phyloP scores from a whole-genome alignment of 2,113 vertebrate species.

The Phyllopteryx taeniolatus region DNA sequence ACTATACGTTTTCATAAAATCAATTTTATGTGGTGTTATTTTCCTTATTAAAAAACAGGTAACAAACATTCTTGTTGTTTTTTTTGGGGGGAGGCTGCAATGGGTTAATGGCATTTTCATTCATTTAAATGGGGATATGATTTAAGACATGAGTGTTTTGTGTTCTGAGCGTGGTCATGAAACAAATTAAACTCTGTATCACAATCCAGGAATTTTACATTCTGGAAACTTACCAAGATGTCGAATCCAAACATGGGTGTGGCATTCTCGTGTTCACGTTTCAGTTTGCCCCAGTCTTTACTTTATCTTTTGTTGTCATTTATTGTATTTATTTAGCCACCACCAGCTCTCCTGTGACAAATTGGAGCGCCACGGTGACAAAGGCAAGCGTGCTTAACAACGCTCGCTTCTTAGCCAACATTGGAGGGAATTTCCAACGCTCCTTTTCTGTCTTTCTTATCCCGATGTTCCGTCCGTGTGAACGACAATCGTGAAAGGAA shows the following conservation, averaged over 20 bases:
- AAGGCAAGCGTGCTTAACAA: conserved; percentile 65
- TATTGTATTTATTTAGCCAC: conserved; percentile 57
- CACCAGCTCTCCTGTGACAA: conserved; percentile 55
- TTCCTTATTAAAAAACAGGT: no score
- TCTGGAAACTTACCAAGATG: conserved; percentile 24
- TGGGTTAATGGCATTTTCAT: no score
- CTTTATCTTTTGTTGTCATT: conserved; percentile 37
- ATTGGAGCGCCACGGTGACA: conserved; percentile 60
- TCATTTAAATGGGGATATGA: no score
- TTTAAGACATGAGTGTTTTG: no score
- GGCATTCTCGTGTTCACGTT: conserved; percentile 19
- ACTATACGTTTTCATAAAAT: no score
- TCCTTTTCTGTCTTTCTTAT: conserved; percentile 55
- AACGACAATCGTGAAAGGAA: conserved; percentile 60
- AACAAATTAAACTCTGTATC: background rate
- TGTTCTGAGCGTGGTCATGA: no score
- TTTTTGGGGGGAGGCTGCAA: no score
- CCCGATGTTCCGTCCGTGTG: conserved; percentile 54
- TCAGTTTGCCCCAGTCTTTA: conserved; percentile 20
- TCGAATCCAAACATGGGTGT: conserved; percentile 18
- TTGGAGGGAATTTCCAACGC: conserved; percentile 46
- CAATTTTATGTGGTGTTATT: no score
- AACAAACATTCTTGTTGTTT: no score
- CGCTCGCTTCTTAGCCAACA: conserved; percentile 51
- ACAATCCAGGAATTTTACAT: background rate